Evolutionary conservation across 2,797 vertebrate species (phyloP).

Genomic region (Taeniopygia guttata): DNA sequence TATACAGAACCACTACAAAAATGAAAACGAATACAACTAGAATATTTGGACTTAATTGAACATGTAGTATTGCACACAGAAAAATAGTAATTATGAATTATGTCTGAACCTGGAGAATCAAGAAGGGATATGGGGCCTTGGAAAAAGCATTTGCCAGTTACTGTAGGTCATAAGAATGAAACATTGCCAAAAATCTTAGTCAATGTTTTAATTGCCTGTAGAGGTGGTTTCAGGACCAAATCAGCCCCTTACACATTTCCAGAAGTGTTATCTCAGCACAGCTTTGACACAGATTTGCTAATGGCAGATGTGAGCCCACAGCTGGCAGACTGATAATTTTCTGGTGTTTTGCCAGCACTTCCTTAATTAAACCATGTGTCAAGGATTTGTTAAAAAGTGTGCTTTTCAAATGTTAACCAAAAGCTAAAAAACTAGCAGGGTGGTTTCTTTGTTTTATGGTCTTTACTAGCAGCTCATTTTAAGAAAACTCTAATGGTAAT

Average conservation of each 20-base stretch:
- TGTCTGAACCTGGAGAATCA: neutral
- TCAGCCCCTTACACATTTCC: neutral
- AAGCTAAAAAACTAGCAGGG: neutral
- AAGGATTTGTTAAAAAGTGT: neutral
- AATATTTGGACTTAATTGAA: neutral
- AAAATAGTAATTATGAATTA: neutral
- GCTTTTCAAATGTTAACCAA: neutral
- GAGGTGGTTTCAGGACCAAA: neutral
- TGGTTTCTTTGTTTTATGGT: neutral
- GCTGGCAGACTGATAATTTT: neutral
- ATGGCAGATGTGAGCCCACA: neutral
- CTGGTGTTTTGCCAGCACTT: neutral
- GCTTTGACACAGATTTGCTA: neutral
- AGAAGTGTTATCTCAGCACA: neutral
- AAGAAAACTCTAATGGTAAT: neutral
- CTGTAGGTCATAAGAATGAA: neutral
- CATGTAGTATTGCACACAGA: neutral
- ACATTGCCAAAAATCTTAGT: neutral
- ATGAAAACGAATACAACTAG: neutral
- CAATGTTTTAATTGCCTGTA: constrained; percentile 26
- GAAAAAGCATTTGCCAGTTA: neutral
- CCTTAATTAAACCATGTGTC: neutral
- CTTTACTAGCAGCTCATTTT: neutral
- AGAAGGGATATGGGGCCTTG: neutral
- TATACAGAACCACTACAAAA: neutral